These are phyloP conservation scores for Crotophaga sulcirostris DNA, from an alignment of 2,113 vertebrate genomes.

Conservation along the genomic window DNA sequence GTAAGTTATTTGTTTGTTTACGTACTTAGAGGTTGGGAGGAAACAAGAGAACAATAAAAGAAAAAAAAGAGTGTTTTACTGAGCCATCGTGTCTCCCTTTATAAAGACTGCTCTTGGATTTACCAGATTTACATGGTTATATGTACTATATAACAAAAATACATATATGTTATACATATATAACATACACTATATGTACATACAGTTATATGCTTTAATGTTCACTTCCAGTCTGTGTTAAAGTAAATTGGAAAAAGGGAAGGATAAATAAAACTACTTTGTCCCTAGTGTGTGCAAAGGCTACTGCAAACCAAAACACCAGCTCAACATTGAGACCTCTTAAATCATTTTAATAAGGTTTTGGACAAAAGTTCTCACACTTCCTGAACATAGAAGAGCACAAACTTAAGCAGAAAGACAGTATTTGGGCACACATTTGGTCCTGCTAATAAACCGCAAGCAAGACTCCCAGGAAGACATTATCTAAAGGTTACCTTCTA, in stretches of 20 bases:
- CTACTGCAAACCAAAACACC: neutral
- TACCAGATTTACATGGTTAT: neutral
- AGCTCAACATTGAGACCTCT: neutral
- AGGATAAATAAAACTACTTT: neutral
- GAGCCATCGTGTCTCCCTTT: neutral
- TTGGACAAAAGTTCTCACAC: neutral
- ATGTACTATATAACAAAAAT: too few species aligned
- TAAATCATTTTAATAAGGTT: neutral
- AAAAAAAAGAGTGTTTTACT: neutral
- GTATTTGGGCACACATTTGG: neutral
- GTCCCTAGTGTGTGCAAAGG: neutral
- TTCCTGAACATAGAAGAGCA: neutral
- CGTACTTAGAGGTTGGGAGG: neutral
- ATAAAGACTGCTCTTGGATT: neutral
- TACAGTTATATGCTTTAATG: neutral
- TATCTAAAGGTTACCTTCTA: neutral
- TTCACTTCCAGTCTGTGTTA: neutral
- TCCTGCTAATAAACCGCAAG: neutral
- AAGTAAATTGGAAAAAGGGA: neutral
- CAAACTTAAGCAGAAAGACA: neutral
- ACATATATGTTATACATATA: too few species aligned
- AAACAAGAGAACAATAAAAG: constrained; percentile 1
- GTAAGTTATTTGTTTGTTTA: neutral
- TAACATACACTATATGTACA: neutral
- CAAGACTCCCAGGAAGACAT: neutral